Evolutionary conservation across 2,888 invertebrate genomes (phyloP).

Genomic region (Xanthorhoe designata): DNA sequence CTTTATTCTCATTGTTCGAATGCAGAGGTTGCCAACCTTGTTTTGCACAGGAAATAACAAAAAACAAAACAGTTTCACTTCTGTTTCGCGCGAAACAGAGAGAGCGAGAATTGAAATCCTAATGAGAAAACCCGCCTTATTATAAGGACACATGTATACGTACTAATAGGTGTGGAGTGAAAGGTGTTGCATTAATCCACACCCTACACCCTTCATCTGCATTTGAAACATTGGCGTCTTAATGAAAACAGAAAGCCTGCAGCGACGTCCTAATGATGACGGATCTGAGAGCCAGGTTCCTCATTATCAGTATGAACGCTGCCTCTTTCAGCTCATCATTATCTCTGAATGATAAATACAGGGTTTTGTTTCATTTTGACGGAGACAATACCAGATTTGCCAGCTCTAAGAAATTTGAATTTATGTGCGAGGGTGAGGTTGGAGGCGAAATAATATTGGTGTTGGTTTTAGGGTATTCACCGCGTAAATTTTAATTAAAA

Average conservation of each 20-base stretch:
- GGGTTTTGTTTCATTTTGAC: constrained; percentile 49
- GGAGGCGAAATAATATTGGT: constrained; percentile 36
- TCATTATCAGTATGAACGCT: constrained; percentile 75
- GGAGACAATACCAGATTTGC: constrained; percentile 40
- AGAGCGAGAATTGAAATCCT: constrained; percentile 32
- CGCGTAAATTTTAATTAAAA: constrained; percentile 27
- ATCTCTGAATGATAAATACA: constrained; percentile 62
- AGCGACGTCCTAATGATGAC: constrained; percentile 80
- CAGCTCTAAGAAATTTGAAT: constrained; percentile 36
- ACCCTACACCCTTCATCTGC: constrained; percentile 47
- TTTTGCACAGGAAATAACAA: not conserved
- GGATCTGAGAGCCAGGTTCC: constrained; percentile 71
- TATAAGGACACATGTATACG: constrained; percentile 17
- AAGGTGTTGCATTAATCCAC: constrained; percentile 55
- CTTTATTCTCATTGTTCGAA: not conserved
- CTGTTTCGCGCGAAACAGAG: constrained; percentile 14
- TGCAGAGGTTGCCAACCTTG: constrained; percentile 4
- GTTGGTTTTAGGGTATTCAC: constrained; percentile 25
- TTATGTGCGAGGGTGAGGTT: constrained; percentile 35
- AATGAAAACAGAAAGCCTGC: constrained; percentile 76
- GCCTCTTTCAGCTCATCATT: constrained; percentile 58
- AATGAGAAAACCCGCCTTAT: constrained; percentile 24
- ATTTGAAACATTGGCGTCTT: constrained; percentile 74
- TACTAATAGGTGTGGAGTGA: not conserved
- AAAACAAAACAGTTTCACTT: constrained; percentile 1